phyloP scores from a whole-genome alignment of 2,888 invertebrate genomes.

The Deilephila elpenor region DNA sequence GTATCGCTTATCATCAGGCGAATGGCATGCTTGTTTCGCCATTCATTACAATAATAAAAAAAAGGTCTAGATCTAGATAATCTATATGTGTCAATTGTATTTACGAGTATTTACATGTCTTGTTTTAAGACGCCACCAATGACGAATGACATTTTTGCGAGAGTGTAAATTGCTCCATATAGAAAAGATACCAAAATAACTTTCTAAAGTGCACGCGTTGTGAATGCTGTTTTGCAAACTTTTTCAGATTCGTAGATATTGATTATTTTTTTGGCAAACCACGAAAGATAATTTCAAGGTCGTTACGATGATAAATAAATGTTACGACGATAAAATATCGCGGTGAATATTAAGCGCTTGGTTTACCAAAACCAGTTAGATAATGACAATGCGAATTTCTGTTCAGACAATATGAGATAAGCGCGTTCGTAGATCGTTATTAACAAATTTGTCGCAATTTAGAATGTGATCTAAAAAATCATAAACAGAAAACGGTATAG shows the following conservation, averaged over 20 bases:
- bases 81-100: too few relatives aligned
- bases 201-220: neutral
- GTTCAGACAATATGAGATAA: too few relatives aligned
- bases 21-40: too few relatives aligned
- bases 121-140: neutral
- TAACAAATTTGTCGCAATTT: too few relatives aligned
- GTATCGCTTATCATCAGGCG: too few relatives aligned
- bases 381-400: neutral
- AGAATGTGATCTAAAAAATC: too few relatives aligned
- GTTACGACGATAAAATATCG: neutral
- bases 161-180: neutral
- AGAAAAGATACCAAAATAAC: neutral
- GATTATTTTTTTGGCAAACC: slow-evolving; percentile 5
- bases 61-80: too few relatives aligned
- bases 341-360: neutral
- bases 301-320: neutral
- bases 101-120: too few relatives aligned
- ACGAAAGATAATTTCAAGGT: slow-evolving; percentile 16
- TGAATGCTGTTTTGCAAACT: neutral
- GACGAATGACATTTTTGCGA: neutral
- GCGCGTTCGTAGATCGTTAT: too few relatives aligned
- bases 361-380: neutral
- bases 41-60: too few relatives aligned
- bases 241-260: neutral
- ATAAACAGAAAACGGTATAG: too few relatives aligned